These are phyloP conservation scores for Spheniscus mendiculus DNA, from an alignment of 2,113 vertebrate genomes.

Conservation along the genomic window DNA sequence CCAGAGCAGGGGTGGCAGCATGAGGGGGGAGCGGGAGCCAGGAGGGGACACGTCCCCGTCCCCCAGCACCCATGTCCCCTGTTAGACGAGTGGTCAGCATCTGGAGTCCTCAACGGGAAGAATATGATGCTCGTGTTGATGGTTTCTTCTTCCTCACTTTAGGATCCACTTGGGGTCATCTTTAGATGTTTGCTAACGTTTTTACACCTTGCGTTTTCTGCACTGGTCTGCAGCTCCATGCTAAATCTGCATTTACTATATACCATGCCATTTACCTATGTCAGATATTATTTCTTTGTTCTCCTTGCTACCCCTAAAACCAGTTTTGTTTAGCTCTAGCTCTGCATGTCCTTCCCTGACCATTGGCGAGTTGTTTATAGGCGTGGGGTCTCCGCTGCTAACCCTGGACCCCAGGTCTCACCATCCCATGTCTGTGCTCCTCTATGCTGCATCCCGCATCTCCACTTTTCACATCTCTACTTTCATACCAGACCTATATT, in stretches of 20 bases:
- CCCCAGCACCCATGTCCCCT: background rate
- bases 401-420: background rate
- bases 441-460: background rate
- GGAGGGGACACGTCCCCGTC: background rate
- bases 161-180: background rate
- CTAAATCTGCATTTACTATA: background rate
- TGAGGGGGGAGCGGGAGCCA: background rate
- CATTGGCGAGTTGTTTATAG: background rate
- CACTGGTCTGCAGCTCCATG: background rate
- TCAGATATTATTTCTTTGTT: background rate
- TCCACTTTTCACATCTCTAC: background rate
- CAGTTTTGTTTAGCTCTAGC: background rate
- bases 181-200: background rate
- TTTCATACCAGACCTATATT: background rate
- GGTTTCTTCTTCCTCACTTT: background rate
- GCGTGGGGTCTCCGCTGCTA: background rate
- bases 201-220: background rate
- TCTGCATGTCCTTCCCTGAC: background rate
- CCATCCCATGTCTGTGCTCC: background rate
- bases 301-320: background rate
- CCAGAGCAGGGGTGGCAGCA: background rate
- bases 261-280: fast-evolving
- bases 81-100: background rate
- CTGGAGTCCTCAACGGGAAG: background rate
- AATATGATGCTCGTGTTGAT: background rate